These are phyloP conservation scores for Drosophila guanche DNA, from an alignment of 1,140 invertebrate genomes.

Conservation along the genomic window DNA sequence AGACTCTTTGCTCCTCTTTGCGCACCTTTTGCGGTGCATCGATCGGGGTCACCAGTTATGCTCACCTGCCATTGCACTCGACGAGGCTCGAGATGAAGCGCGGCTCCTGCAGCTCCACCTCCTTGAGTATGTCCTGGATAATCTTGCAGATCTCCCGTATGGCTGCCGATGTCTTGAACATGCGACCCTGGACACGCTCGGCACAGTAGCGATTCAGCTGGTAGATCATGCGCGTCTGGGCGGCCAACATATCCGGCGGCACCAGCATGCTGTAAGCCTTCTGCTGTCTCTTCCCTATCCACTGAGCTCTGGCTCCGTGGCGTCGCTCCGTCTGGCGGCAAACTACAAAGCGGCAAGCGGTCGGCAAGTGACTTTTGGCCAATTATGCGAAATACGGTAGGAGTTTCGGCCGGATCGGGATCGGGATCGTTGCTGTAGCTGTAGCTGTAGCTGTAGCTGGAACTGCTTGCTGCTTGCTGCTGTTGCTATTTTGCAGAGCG, in stretches of 20 bases:
- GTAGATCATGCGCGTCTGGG: slow-evolving; percentile 95
- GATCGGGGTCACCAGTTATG: background rate
- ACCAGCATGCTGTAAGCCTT: slow-evolving; percentile 85
- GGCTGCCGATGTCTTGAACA: slow-evolving; percentile 92
- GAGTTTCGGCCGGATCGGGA: background rate
- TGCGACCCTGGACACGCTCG: slow-evolving; percentile 94
- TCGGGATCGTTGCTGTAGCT: background rate
- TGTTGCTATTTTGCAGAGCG: background rate
- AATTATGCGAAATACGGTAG: slow-evolving; percentile 63
- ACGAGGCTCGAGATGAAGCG: slow-evolving; percentile 94
- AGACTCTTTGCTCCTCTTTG: no score
- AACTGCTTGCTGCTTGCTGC: background rate
- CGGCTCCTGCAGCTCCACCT: slow-evolving; percentile 98
- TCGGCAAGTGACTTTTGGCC: slow-evolving; percentile 34
- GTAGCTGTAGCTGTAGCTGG: background rate
- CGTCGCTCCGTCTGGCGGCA: slow-evolving; percentile 50
- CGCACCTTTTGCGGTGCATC: no score
- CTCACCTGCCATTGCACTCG: slow-evolving; percentile 87
- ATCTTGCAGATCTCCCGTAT: slow-evolving; percentile 96
- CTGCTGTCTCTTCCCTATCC: background rate
- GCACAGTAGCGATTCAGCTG: slow-evolving; percentile 97
- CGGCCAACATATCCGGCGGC: slow-evolving; percentile 93
- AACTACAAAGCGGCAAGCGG: slow-evolving; percentile 42
- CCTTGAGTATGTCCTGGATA: slow-evolving; percentile 97
- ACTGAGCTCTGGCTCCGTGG: slow-evolving; percentile 6